Evolutionary conservation across 2,113 vertebrate genomes (phyloP), one percentile per base, ranked within the genome.

Genomic region (Ictalurus furcatus): DNA sequence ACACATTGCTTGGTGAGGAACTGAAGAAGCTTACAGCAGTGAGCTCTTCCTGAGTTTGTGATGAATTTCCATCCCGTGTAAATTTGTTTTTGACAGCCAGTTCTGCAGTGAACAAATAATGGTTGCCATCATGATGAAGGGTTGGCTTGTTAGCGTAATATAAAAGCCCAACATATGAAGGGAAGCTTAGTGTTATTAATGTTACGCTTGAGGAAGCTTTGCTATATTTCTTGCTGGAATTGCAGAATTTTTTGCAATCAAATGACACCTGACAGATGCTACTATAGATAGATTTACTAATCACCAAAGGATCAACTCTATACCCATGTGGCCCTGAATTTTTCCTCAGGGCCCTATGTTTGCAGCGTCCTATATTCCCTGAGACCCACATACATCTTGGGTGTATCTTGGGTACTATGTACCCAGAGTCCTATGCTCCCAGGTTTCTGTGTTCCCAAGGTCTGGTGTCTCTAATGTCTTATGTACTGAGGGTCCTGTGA

Each of bases 1-100:
- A 74, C 80, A 21, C 16, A 9, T 37, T 25, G 44, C 63, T 86
- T 25, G 5, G 67, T 48, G 59, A 30, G 3, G 58, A 79, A n/a
- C 59, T 65, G 11, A 65, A 28, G 23, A 84, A 48, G 84, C 23
- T 85, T 40, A 85, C 37, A 40, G 81, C 81, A 86, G 19, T 59
- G 9, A 86, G 34, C 34, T 30, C 44, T 69, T 69, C 63, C 19
- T 44, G 34, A 65, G 73, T 12, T 79, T 48, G 9, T 59, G 19
- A 61, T 59, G 30, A 34, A 21, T 59, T 37, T 59, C 4, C 4
- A 80, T 56, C 14, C 14, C 2, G 28, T 56, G 25, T 79, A 52
- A 79, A 52, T 52, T 52, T 61, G 34, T 23, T 40, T 61, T 19
- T 58, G 28, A 52, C 44, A 28, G 44, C 34, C 8, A 21, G 6